Conservation (phyloP, 53 echinoderm and acorn worm genomes). For the Zoroaster sp. region DNA sequence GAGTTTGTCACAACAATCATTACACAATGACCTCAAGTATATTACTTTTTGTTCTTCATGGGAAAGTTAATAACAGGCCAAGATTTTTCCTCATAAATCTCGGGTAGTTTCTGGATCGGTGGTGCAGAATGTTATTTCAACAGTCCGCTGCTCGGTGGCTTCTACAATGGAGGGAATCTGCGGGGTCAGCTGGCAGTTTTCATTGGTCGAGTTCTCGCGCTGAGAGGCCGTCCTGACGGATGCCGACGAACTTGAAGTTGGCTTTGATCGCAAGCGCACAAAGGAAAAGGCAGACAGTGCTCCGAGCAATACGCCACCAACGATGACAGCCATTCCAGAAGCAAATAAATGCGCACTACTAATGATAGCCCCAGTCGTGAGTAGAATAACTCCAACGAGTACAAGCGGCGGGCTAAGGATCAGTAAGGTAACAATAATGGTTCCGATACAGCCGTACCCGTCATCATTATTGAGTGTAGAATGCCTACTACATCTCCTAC, state of each 20-base stretch:
- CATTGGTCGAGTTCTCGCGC: background rate
- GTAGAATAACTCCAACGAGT: slow-evolving; percentile 76
- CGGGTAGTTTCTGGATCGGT: slow-evolving; percentile 39
- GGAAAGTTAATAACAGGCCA: background rate
- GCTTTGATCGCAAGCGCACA: slow-evolving; percentile 62
- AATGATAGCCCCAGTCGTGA: slow-evolving; percentile 79
- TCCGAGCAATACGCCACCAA: slow-evolving; percentile 72
- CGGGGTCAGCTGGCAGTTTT: slow-evolving; percentile 27
- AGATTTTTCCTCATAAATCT: slow-evolving; percentile 12
- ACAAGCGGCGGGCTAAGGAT: slow-evolving; percentile 86
- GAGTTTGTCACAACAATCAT: background rate
- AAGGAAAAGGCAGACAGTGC: slow-evolving; percentile 78
- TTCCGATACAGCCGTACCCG: slow-evolving; percentile 40
- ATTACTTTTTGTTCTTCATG: background rate
- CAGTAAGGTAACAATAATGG: slow-evolving; percentile 65
- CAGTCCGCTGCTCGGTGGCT: slow-evolving; percentile 43
- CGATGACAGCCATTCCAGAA: slow-evolving; percentile 70
- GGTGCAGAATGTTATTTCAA: slow-evolving; percentile 58
- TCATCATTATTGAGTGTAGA: slow-evolving; percentile 19
- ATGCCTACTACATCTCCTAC: slow-evolving; percentile 5
- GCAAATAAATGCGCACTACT: slow-evolving; percentile 65
- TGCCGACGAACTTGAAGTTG: background rate
- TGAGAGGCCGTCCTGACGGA: slow-evolving; percentile 12
- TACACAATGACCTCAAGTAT: too few species aligned
- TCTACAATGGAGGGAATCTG: slow-evolving; percentile 21